These are phyloP conservation scores for Pristis pectinata DNA, from an alignment of 2,797 vertebrate species.

Conservation along the genomic window DNA sequence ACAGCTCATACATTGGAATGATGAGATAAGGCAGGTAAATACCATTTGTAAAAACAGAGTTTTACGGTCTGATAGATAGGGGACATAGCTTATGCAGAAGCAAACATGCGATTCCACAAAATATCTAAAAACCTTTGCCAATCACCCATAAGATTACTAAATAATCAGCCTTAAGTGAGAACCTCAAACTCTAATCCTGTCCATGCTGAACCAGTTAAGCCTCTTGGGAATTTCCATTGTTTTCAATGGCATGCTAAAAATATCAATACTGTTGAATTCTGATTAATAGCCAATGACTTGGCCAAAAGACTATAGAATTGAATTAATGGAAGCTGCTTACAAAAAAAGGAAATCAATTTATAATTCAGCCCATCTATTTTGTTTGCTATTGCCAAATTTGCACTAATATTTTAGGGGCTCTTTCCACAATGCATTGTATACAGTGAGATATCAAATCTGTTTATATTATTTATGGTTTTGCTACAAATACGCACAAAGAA, in stretches of 20 bases:
- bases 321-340: constrained; percentile 1
- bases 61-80: not conserved
- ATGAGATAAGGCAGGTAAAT: not conserved
- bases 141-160: not conserved
- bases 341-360: not conserved
- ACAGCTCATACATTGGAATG: not conserved
- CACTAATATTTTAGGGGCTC: not conserved
- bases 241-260: constrained; percentile 21
- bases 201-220: not conserved
- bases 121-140: not conserved
- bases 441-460: not conserved
- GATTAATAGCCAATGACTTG: not conserved
- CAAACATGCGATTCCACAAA: not conserved
- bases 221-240: not conserved
- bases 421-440: not conserved
- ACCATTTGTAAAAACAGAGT: not conserved
- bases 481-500: not conserved
- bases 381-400: not conserved
- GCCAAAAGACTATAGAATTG: not conserved
- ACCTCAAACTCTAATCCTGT: not conserved
- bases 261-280: not conserved
- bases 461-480: not conserved
- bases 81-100: not conserved
- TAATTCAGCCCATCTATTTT: not conserved
- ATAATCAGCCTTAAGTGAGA: not conserved